phyloP scores from a whole-genome alignment of 1,140 invertebrate genomes.

The Aphelinus atriplicis region DNA sequence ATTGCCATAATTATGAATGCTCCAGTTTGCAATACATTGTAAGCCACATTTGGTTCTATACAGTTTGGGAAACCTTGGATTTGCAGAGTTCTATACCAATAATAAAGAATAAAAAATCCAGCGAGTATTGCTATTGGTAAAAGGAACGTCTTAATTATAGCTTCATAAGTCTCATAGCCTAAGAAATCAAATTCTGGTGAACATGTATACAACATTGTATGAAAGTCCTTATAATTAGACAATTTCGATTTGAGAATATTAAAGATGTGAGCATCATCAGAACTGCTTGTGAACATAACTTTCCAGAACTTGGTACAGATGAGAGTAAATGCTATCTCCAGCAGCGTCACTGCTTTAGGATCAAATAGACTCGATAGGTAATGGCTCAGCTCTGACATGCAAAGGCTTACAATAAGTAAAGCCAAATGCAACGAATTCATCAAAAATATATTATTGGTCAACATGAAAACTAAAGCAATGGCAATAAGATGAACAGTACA shows the following conservation, averaged over 20 bases:
- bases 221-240: conserved; percentile 78
- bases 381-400: conserved; percentile 30
- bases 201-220: conserved; percentile 87
- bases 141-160: conserved; percentile 67
- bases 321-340: conserved; percentile 52
- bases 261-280: conserved; percentile 78
- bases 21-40: conserved; percentile 74
- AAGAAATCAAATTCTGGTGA: conserved; percentile 85
- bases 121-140: conserved; percentile 68
- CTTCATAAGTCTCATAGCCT: conserved; percentile 66
- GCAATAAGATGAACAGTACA: conserved; percentile 71
- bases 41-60: conserved; percentile 74
- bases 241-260: conserved; percentile 83
- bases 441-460: conserved; percentile 70
- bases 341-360: conserved; percentile 29
- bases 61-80: conserved; percentile 50
- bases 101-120: conserved; percentile 60
- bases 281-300: conserved; percentile 53
- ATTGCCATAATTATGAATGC: conserved; percentile 79
- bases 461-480: conserved; percentile 64
- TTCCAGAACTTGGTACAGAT: conserved; percentile 52
- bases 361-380: conserved; percentile 28
- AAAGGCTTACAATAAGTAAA: conserved; percentile 55
- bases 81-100: conserved; percentile 59
- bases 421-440: conserved; percentile 75